Conservation (phyloP, 1,140 invertebrate species). For the Ylistrum balloti region DNA sequence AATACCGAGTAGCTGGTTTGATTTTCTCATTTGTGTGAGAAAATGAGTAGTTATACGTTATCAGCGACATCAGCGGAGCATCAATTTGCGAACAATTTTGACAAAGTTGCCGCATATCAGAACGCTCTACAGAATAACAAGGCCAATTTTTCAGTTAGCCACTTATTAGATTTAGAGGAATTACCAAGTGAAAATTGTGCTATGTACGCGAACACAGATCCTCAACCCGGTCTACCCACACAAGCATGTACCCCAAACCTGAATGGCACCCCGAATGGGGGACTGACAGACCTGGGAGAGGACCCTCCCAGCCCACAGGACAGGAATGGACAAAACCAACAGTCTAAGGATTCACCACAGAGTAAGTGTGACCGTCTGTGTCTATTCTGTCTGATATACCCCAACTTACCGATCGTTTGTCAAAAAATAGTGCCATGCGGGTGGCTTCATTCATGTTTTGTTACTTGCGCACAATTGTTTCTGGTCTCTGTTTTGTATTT, state of each 20-base stretch:
- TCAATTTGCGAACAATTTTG: slow-evolving; percentile 68
- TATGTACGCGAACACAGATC: slow-evolving; percentile 73
- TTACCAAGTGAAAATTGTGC: slow-evolving; percentile 72
- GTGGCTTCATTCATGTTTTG: too few species aligned
- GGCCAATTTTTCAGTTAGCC: slow-evolving; percentile 73
- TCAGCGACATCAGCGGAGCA: slow-evolving; percentile 55
- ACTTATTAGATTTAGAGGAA: slow-evolving; percentile 74
- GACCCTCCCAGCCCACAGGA: slow-evolving; percentile 56
- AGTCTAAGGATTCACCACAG: background rate
- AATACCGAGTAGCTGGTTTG: slow-evolving; percentile 36
- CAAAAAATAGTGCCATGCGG: too few species aligned
- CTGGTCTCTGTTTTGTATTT: too few species aligned
- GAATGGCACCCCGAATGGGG: slow-evolving; percentile 55
- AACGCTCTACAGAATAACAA: slow-evolving; percentile 73
- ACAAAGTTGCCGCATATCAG: slow-evolving; percentile 74
- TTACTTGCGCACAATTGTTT: too few species aligned
- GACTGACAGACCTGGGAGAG: slow-evolving; percentile 57
- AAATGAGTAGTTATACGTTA: slow-evolving; percentile 67
- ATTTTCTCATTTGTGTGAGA: slow-evolving; percentile 49
- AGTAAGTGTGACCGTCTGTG: background rate
- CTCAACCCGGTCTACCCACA: slow-evolving; percentile 67
- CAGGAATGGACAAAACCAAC: slow-evolving; percentile 30
- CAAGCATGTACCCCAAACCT: slow-evolving; percentile 68
- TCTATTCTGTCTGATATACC: too few species aligned
- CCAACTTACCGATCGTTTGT: too few species aligned